Base-by-base conservation (phyloP, 2,113 vertebrate genomes). In the Anarrhichthys ocellatus region DNA sequence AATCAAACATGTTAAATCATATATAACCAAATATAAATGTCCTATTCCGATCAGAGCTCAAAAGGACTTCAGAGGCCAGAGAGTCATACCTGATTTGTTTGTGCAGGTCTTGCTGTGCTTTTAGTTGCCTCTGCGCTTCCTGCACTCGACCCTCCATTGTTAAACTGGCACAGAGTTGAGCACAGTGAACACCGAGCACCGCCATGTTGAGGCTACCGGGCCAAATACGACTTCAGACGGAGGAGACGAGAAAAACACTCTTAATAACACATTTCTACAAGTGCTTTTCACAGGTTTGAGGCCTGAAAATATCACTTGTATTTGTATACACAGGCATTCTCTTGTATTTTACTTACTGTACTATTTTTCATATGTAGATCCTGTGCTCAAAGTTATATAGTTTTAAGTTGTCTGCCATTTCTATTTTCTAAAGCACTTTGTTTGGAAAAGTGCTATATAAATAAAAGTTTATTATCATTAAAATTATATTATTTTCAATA, bases 111-210 rank as follows among this genome's bases (percentile, higher is more conserved):
- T 95, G 94, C 46, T 95, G 94, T 4, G 92, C 93, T 62, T 65
- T 85, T 0, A 96, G 90, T 20, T 94, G 92, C 63, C 40, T 89
- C 75, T 94, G 94, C 7, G 95, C 95, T 32, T 96, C 95, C 32
- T 89, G 73, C 4, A 96, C 92, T n/a, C 87, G 88, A 6, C 95
- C 95, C 73, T 95, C 93, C 93, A 96, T 96, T 11, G 95, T 95
- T 32, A 96, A 87, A 17, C 90, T 74, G 61, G 94, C 95, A 71
- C 93, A 95, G 54, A 96, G 91, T 76, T 96, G 95, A 65, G 94
- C 95, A 2, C 91, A 94, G 90, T 96, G 95, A 29, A 95, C 94
- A 0, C 91, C 93, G 9, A 96, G 88, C 6, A 96, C 94, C 0
- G 83, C 84, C 88, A 92, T 84, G 72, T 96, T 95, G 59, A 96